phyloP scores from a whole-genome alignment of 2,113 vertebrate genomes.

The Dicerorhinus sumatrensis region DNA sequence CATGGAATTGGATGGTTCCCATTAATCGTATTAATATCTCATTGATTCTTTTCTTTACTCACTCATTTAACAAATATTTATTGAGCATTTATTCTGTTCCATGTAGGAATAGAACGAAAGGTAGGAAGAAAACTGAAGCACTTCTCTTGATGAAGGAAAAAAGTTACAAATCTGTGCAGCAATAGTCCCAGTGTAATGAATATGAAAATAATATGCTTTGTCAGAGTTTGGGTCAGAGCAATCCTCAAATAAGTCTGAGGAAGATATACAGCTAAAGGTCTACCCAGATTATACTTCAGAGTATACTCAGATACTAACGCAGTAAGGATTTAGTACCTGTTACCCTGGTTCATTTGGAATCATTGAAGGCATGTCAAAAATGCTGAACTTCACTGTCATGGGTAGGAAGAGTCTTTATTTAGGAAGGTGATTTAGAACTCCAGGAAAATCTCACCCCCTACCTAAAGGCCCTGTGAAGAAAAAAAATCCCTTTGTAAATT shows the following conservation, averaged over 20 bases:
- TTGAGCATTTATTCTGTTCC: not conserved
- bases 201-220: not conserved
- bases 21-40: not conserved
- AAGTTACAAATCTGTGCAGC: not conserved
- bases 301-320: not conserved
- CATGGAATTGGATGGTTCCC: not conserved
- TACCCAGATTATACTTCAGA: not conserved
- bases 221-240: not conserved
- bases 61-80: not conserved
- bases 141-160: not conserved
- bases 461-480: not conserved
- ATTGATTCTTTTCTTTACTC: not conserved
- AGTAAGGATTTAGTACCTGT: not conserved
- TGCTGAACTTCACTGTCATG: not conserved
- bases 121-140: not conserved
- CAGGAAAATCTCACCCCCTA: not conserved
- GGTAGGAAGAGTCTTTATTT: not conserved
- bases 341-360: not conserved
- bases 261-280: not conserved
- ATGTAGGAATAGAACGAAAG: not conserved
- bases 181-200: not conserved
- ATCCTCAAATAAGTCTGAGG: not conserved
- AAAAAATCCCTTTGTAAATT: constrained; percentile 16
- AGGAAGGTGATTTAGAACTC: not conserved
- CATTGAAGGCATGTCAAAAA: not conserved